Evolutionary conservation across 2,888 invertebrate species (phyloP), one percentile per base, ranked within the genome.

Genomic region (Dione vanillae): DNA sequence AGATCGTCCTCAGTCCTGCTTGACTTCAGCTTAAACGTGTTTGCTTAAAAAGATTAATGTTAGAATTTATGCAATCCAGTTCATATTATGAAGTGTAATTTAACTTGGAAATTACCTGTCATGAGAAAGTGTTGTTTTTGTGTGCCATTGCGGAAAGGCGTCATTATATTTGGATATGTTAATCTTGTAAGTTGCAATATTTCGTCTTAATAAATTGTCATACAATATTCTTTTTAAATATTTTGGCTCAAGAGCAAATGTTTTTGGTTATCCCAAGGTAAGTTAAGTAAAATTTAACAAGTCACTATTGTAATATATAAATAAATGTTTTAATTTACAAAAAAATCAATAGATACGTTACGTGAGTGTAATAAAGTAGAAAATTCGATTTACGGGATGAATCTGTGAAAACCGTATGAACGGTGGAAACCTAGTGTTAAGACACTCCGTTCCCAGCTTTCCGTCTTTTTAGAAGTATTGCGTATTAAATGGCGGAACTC

Each of bases 41-140:
- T 27, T n/a, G 45, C 27, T 11, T 35, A 41, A 3, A 59, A 9
- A 14, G 20, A 20, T 59, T 10, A 0, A 61, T 27, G 9, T 5
- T 7, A 61, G 11, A 16, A 35, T 11, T 0, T 37, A 10, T 10
- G 10, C 0, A 56, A 11, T 11, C 1, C 27, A 16, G 20, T 27
- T 16, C 47, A 5, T 65, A 59, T 77, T 77, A 78, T 81, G 75
- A 82, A 82, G 76, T 64, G 79, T 70, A 79, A 86, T 77, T 87
- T 87, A 73, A 86, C 74, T 52, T 74, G 78, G 27, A 78, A 77
- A 40, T 74, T 79, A 68, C 86, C 86, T 11, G 78, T 84, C 7
- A 72, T 78, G 9, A 75, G 87, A 58, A 89, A 88, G 80, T 90
- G 90, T 27, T 90, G 90, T 69, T 88, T 85, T 65, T 89, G 85